phyloP scores from a whole-genome alignment of 1,140 invertebrate species.

The Uloborus diversus region DNA sequence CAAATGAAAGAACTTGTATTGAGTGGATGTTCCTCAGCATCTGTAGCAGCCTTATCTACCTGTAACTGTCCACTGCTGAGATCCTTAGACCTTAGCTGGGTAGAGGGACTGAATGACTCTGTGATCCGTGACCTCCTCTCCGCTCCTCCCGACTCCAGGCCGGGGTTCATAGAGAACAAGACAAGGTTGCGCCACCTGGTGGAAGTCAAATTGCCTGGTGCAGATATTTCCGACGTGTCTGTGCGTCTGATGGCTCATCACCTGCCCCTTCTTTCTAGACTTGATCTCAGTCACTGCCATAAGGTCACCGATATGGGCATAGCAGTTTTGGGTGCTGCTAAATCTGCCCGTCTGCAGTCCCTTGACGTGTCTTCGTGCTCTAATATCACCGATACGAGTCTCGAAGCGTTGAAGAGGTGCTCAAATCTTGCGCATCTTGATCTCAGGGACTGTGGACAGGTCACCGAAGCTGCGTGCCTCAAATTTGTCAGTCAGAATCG shows the following conservation, averaged over 20 bases:
- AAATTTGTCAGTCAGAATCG: constrained; percentile 58
- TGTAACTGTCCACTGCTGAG: constrained; percentile 82
- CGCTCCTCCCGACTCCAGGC: constrained; percentile 79
- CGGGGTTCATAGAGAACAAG: constrained; percentile 82
- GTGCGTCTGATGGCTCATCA: constrained; percentile 82
- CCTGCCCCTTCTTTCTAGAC: constrained; percentile 74
- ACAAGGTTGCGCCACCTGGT: constrained; percentile 81
- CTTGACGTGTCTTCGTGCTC: constrained; percentile 84
- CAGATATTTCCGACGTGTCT: constrained; percentile 87
- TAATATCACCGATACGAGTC: constrained; percentile 80
- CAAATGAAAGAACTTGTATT: constrained; percentile 82
- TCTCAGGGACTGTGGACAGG: constrained; percentile 59
- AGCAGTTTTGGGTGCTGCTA: constrained; percentile 78
- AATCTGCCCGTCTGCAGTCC: constrained; percentile 71
- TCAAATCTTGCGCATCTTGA: constrained; percentile 58
- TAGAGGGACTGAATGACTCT: constrained; percentile 81
- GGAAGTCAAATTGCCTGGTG: constrained; percentile 80
- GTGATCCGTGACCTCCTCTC: constrained; percentile 80
- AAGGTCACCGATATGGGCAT: constrained; percentile 88
- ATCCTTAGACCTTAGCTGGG: constrained; percentile 80
- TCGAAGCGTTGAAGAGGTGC: constrained; percentile 76
- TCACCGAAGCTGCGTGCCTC: constrained; percentile 57
- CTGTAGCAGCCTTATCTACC: constrained; percentile 81
- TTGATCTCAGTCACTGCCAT: constrained; percentile 86
- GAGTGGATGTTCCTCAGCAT: constrained; percentile 77